Evolutionary conservation across 1,140 invertebrate genomes (phyloP).

Genomic region (Rhopalosiphum maidis): DNA sequence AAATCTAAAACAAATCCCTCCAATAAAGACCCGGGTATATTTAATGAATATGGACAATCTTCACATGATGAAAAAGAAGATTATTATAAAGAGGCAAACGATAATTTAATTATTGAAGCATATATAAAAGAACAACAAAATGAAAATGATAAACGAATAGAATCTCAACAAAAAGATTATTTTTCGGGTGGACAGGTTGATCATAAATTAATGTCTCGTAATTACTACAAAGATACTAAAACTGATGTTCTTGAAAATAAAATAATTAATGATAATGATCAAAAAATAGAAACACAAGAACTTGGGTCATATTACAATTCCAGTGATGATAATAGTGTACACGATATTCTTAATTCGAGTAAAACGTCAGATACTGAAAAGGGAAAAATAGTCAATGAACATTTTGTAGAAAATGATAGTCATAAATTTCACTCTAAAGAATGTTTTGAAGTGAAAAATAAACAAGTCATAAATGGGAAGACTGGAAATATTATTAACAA

Average conservation of each 20-base stretch:
- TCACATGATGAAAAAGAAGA: conserved; percentile 12
- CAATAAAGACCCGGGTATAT: neutral
- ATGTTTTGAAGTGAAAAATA: conserved; percentile 30
- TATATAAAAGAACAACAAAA: conserved; percentile 19
- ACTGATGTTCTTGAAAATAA: conserved; percentile 39
- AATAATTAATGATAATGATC: neutral
- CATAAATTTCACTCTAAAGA: conserved; percentile 23
- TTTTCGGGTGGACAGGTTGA: neutral
- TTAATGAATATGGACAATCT: neutral
- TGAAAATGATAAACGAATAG: neutral
- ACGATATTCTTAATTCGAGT: neutral
- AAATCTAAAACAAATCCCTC: neutral
- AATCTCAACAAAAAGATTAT: conserved; percentile 16
- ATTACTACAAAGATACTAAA: neutral
- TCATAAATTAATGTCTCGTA: neutral
- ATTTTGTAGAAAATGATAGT: neutral
- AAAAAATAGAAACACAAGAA: conserved; percentile 38
- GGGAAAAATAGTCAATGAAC: neutral
- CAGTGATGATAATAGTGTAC: neutral
- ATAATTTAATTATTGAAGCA: conserved; percentile 33
- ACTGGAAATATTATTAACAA: neutral
- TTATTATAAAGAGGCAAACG: neutral
- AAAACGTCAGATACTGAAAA: neutral
- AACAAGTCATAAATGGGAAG: neutral
- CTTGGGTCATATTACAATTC: conserved; percentile 14